These are phyloP conservation scores for Chrysomela aeneicollis DNA, from an alignment of 2,888 invertebrate species.

Conservation along the genomic window DNA sequence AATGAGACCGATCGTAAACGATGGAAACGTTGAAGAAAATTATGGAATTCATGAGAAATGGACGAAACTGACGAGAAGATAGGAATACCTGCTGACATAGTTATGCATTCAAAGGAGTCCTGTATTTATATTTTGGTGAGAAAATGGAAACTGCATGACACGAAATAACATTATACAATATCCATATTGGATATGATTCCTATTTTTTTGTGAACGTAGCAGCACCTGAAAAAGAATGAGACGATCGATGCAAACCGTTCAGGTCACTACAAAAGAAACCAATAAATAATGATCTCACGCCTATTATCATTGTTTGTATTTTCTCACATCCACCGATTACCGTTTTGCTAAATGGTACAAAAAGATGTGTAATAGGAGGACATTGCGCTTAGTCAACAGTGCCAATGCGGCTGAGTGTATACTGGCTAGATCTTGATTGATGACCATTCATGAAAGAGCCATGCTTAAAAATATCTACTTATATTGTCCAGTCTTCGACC, in stretches of 20 bases:
- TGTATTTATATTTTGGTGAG: too few species aligned
- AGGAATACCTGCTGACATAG: too few species aligned
- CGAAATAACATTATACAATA: too few species aligned
- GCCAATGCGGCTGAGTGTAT: not conserved
- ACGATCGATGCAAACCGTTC: not conserved
- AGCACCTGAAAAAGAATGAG: too few species aligned
- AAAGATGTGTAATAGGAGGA: constrained; percentile 2
- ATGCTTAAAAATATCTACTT: not conserved
- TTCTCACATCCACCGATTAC: not conserved
- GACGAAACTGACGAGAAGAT: too few species aligned
- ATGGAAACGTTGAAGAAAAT: too few species aligned
- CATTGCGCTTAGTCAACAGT: not conserved
- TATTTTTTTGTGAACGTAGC: too few species aligned
- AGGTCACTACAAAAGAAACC: not conserved
- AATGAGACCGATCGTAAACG: too few species aligned
- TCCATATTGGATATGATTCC: too few species aligned
- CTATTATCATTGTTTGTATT: not conserved
- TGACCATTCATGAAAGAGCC: not conserved
- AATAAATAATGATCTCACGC: not conserved
- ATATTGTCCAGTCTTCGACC: constrained; percentile 1
- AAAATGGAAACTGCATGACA: too few species aligned
- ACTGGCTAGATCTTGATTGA: constrained; percentile 16
- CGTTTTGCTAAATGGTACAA: not conserved
- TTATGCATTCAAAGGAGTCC: too few species aligned
- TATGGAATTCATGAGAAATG: too few species aligned